Evolutionary conservation across 2,797 vertebrate genomes (phyloP).

Genomic region (Diplodus puntazzo): DNA sequence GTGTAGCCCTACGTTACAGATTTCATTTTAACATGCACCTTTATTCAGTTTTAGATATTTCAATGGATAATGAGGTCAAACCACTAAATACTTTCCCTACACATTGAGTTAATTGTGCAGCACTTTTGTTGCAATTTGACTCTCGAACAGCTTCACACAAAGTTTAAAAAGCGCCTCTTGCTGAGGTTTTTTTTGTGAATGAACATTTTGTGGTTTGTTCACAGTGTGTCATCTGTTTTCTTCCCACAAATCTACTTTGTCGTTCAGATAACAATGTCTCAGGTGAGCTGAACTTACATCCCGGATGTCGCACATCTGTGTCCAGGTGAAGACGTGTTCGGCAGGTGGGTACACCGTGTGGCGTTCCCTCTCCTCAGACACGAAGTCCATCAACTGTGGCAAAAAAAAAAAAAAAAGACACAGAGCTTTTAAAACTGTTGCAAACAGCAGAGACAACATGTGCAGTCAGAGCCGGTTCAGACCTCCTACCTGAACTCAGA

Average conservation of each 20-base stretch:
- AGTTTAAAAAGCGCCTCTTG: not conserved
- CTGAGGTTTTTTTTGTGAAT: not conserved
- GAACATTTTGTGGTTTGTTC: not conserved
- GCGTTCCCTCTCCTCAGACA: conserved; percentile 89
- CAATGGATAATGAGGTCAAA: too few relatives aligned
- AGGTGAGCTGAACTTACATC: conserved; percentile 85
- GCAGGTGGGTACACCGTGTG: conserved; percentile 90
- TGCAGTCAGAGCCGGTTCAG: too few relatives aligned
- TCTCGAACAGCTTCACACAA: not conserved
- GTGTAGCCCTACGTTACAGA: too few relatives aligned
- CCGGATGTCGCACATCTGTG: conserved; percentile 89
- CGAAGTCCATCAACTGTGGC: conserved; percentile 89
- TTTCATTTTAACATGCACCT: too few relatives aligned
- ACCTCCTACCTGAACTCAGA: too few relatives aligned
- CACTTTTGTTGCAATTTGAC: too few relatives aligned
- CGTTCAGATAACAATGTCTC: not conserved
- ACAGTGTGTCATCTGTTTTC: not conserved
- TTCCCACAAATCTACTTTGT: not conserved
- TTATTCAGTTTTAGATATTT: too few relatives aligned
- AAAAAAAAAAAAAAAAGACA: not conserved
- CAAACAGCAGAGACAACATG: not conserved
- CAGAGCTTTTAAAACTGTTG: not conserved
- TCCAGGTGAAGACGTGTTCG: conserved; percentile 94
- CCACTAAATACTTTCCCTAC: too few relatives aligned
- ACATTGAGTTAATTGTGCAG: too few relatives aligned